A percentile compares a stretch with the other conserved stretches of the same genome.
Evolutionary conservation across 2,797 vertebrate genomes (phyloP).

Genomic region (Bryconaethiops microstoma): DNA sequence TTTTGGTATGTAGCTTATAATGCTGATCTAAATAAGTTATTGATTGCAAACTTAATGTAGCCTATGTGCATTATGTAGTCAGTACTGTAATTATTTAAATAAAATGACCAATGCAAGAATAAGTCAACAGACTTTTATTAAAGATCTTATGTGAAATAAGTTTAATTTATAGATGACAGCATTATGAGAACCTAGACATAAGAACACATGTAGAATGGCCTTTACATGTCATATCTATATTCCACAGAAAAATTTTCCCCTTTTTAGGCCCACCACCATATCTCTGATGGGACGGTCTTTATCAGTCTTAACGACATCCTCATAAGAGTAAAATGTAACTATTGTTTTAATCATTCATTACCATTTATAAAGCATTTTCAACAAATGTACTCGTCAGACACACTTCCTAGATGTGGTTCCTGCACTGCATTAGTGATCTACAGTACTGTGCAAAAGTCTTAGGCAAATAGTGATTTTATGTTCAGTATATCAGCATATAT

Average conservation of each 20-base stretch:
- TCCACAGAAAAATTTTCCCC: neutral
- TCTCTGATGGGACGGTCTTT: neutral
- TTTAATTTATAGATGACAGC: neutral
- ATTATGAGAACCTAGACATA: neutral
- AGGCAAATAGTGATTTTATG: no score
- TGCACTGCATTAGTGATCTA: neutral
- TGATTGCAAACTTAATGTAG: neutral
- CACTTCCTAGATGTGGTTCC: neutral
- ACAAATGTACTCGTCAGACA: neutral
- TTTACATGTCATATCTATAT: neutral
- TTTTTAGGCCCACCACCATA: neutral
- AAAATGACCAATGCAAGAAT: neutral
- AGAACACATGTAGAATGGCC: neutral
- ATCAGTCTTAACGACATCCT: neutral
- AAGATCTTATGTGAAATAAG: neutral
- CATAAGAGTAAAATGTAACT: neutral
- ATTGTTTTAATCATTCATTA: neutral
- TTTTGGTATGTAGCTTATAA: no score
- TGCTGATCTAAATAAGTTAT: no score
- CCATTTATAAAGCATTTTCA: neutral
- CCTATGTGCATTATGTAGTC: neutral
- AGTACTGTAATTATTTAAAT: neutral
- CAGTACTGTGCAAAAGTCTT: no score
- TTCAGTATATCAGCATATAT: no score
- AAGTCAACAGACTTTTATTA: neutral